Base-by-base conservation (phyloP, 2,888 invertebrate genomes). In the Plutella xylostella region DNA sequence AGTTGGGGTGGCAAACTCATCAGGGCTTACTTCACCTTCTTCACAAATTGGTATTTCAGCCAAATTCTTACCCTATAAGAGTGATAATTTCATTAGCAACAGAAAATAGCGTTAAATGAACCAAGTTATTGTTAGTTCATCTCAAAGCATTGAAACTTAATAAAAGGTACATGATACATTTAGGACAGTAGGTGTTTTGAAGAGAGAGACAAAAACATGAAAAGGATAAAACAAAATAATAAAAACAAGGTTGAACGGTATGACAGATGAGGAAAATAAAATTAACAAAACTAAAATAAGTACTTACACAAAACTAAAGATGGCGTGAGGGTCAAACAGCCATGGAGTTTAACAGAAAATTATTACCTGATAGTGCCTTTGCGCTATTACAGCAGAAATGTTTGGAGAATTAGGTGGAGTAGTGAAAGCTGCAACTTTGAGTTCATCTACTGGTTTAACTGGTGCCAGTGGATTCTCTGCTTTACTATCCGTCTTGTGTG, bases 361-460 rank as follows among this genome's bases (percentile, higher is more conserved):
- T 56, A 53, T 75, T 82, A 87, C 87, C 84, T 87, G 87, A 66
- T 86, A 87, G 57, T 78, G 85, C 57, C 85, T 85, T 58, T 86
- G 87, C 55, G 83, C 82, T 63, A 89, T 85, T 45, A 77, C 71
- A 55, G 87, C 85, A 40, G 90, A 90, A 53, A 90, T 89, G 70
- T 90, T 90, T 40, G 91, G 91, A 35, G 91, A 91, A 68, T 91
- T 91, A 51, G 91, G 91, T 48, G 91, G 91, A 49, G 90, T 90
- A 34, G 85, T 75, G 48, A 87, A 76, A 57, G 57, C 66, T 46
- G 63, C 68, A 50, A 71, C 72, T 57, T 80, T 79, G 43, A 86
- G 72, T 51, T 85, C 80, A 53, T 86, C 85, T 61, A 82, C 84
- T 54, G 82, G 79, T 68, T 80, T 84, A 54, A 73, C 72, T 55